Base-by-base conservation (phyloP, 2,888 invertebrate genomes). In the Willowsia nigromaculata region DNA sequence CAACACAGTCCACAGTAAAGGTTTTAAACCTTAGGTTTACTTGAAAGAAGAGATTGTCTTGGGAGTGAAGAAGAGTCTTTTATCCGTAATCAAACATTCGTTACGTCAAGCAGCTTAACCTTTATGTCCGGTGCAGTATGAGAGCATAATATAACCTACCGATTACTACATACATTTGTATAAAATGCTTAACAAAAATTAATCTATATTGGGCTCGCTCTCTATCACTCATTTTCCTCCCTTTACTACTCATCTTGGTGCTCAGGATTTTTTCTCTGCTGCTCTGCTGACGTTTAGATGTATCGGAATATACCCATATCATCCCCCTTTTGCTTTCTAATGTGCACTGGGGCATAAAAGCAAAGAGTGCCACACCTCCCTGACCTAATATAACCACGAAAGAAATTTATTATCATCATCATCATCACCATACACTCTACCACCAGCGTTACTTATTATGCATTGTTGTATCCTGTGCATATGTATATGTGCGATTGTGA, bases 331-430 rank as follows among this genome's bases (percentile, higher is more conserved):
- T 76, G 22, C 76, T 76, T 25, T 47, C 47, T 47, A 62, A 59
- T 62, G 81, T 53, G 27, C 82, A 82, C 62, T 82, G 65, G 30
- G 50, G 82, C 82, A 47, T 40, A 18, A 68, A 62, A 30, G 40
- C 82, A 82, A 82, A 82, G 65, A 62, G 47, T 40, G 76, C 78
- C 88, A 88, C 88, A 88, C 88, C 76, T 83, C 74, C 88, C 50
- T 88, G 88, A 88, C 88, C 88, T 83, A 88, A 83, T 88, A 76
- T 74, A 83, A 88, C 88, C 88, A 83, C 59, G 88, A 37, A 81
- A 53, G 68, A 80, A 80, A 59, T 50, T 76, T 76, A 71, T 76
- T 76, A 76, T 53, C 53, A 74, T 74, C 22, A 37, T 47, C 13
- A 65, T 33, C 11, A 47, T 50, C 30, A 27, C 71, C n/a, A 40